A percentile compares a stretch with the other conserved stretches of the same genome.
Evolutionary conservation across 2,797 vertebrate species (phyloP).

Genomic region (Steatocranus sp.): DNA sequence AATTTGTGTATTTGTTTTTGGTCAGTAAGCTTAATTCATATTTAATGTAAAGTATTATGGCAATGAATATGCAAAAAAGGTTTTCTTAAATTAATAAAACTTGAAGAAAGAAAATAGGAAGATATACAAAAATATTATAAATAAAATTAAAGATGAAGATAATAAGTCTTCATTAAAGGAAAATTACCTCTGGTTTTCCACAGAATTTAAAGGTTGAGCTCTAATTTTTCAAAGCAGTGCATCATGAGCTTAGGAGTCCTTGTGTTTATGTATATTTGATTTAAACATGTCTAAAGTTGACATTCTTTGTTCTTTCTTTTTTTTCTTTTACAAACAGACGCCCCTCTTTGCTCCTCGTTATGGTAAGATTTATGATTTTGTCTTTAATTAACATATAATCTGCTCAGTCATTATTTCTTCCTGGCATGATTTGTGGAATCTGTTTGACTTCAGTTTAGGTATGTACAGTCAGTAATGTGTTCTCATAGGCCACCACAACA

Average conservation of each 20-base stretch:
- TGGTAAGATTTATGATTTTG: constrained; percentile 42
- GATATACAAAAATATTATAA: background rate
- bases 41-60: background rate
- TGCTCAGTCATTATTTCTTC: background rate
- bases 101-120: background rate
- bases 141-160: background rate
- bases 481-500: background rate
- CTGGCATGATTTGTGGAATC: background rate
- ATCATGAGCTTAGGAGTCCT: background rate
- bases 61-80: background rate
- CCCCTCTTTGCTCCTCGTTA: constrained; percentile 48
- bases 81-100: background rate
- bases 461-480: background rate
- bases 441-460: background rate
- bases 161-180: background rate
- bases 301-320: background rate
- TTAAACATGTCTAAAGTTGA: background rate
- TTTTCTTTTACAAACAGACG: constrained; percentile 61
- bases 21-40: background rate
- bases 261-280: background rate
- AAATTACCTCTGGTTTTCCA: background rate
- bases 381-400: background rate
- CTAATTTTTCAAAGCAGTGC: background rate
- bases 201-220: background rate
- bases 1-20: background rate